Percentiles rank a stretch among this genome's conserved stretches.
These are phyloP conservation scores for Pollachius pollachius DNA, from an alignment of 2,113 vertebrate genomes.

Conservation along the genomic window DNA sequence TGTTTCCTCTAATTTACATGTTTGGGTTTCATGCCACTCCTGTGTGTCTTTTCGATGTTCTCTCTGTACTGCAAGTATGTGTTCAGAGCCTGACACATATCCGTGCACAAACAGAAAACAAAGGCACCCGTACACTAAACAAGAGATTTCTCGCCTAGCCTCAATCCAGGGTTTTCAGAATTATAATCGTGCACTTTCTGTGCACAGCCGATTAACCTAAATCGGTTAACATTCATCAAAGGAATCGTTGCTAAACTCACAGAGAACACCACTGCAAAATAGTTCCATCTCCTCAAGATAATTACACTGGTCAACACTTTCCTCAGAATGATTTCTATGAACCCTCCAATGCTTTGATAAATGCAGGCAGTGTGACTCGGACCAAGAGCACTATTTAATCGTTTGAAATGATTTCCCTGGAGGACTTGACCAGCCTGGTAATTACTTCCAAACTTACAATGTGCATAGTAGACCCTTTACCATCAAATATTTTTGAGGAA, in stretches of 20 bases:
- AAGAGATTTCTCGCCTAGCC: neutral
- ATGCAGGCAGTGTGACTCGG: neutral
- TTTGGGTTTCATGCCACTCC: neutral
- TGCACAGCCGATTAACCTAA: neutral
- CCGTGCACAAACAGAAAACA: neutral
- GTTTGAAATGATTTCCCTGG: neutral
- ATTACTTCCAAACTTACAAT: neutral
- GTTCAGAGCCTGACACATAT: neutral
- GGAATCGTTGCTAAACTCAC: neutral
- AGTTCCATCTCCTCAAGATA: neutral
- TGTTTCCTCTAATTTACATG: neutral
- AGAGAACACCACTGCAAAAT: neutral
- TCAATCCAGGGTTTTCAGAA: neutral
- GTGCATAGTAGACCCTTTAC: neutral
- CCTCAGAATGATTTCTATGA: neutral
- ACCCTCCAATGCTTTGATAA: neutral
- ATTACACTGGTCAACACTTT: no score
- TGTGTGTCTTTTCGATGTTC: neutral
- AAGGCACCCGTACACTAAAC: neutral
- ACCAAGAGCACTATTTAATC: neutral
- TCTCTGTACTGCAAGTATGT: neutral
- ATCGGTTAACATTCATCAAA: neutral
- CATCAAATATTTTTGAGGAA: neutral
- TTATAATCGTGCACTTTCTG: neutral
- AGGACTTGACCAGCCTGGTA: neutral